Evolutionary conservation across 2,888 invertebrate genomes (phyloP).

Genomic region (Aspidiotus destructor): DNA sequence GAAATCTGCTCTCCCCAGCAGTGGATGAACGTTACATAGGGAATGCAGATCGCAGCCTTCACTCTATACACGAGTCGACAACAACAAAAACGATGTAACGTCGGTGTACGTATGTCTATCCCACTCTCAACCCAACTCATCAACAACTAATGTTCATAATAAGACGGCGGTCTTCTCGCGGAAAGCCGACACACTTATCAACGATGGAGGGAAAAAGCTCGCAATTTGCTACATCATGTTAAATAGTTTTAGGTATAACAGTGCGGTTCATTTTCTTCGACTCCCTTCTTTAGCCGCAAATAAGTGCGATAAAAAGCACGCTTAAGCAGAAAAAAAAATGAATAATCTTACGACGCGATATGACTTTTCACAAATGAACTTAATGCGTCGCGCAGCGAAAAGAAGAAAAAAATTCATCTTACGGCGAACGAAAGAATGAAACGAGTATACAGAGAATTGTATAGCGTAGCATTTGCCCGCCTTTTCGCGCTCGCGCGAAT

Average conservation of each 20-base stretch:
- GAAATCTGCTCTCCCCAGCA: constrained; percentile 24
- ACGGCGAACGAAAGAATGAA: no score
- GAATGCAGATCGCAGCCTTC: constrained; percentile 16
- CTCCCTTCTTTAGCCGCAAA: constrained; percentile 3
- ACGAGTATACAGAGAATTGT: no score
- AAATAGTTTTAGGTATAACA: constrained; percentile 20
- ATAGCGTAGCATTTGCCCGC: not conserved
- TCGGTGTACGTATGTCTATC: no score
- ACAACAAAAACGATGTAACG: not conserved
- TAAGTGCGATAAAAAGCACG: no score
- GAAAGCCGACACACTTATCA: constrained; percentile 10
- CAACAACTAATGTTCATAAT: constrained; percentile 32
- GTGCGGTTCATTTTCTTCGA: constrained; percentile 15
- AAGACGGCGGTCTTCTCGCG: constrained; percentile 23
- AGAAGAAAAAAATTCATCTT: constrained; percentile 13
- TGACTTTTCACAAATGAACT: constrained; percentile 20
- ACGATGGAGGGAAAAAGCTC: constrained; percentile 11
- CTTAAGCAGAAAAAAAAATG: no score
- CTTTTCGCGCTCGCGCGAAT: constrained; percentile 2
- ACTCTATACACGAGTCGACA: not conserved
- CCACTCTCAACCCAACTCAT: constrained; percentile 17
- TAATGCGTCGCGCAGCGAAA: constrained; percentile 19
- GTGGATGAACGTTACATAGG: not conserved
- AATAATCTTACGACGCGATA: constrained; percentile 7
- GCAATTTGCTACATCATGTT: constrained; percentile 33